Conservation (phyloP, 2,888 invertebrate genomes). For the Scaptomyza caliginosa region DNA sequence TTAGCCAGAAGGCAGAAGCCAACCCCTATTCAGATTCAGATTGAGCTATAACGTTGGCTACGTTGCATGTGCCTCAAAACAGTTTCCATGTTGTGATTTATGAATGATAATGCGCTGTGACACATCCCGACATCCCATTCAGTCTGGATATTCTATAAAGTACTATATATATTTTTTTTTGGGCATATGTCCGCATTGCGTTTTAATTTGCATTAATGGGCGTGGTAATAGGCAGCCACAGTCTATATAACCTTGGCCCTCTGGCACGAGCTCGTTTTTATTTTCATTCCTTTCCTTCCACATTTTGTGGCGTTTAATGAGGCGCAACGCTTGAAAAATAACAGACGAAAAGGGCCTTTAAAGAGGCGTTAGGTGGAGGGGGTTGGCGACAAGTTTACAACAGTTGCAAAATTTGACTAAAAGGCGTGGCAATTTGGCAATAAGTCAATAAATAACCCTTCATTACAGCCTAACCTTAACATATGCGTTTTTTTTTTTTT, state of each 20-base stretch:
- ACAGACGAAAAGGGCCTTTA: background rate
- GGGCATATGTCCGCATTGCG: conserved; percentile 79
- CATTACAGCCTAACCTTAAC: conserved; percentile 29
- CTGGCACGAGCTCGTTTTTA: conserved; percentile 17
- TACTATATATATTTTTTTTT: conserved; percentile 36
- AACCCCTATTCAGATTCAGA: conserved; percentile 30
- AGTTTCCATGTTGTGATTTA: conserved; percentile 83
- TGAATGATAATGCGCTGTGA: conserved; percentile 83
- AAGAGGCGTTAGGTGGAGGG: background rate
- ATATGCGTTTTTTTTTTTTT: no score
- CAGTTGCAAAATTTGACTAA: conserved; percentile 45
- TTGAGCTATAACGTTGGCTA: conserved; percentile 14
- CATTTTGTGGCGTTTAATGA: conserved; percentile 64
- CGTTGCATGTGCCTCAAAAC: conserved; percentile 47
- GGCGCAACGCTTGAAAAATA: conserved; percentile 56
- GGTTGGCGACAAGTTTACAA: conserved; percentile 14
- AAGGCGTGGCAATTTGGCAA: conserved; percentile 48
- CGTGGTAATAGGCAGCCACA: conserved; percentile 67
- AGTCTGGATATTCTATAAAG: conserved; percentile 4
- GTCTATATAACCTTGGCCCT: conserved; percentile 26
- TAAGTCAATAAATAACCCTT: conserved; percentile 62
- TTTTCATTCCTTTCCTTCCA: no score
- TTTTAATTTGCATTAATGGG: conserved; percentile 82
- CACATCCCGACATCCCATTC: conserved; percentile 66
- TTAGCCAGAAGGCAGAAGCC: background rate